Base-by-base conservation (phyloP, 2,888 invertebrate genomes). In the Tipula unca region DNA sequence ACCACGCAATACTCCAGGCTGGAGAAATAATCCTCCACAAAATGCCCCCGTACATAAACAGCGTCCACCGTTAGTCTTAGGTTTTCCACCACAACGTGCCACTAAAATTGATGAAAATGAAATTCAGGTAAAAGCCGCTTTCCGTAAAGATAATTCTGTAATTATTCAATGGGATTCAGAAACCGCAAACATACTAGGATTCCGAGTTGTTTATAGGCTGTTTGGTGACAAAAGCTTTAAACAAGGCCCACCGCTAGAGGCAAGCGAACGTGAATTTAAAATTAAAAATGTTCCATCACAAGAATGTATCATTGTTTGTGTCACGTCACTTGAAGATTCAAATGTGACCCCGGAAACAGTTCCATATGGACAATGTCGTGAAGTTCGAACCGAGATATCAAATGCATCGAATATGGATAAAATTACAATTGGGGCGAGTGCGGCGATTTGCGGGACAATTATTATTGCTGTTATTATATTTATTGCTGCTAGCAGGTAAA, bases 241-340 rank as follows among this genome's bases (percentile, higher is more conserved):
- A 88, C 96, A 96, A 90, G 97, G 97, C 4, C 97, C 97, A 17
- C 96, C 97, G 0, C 91, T 98, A 86, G 97, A 97, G 90, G 95
- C 96, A 25, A 96, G 96, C 89, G 97, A 97, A 91, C 92, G 97
- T 88, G 97, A 97, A 91, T 97, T 97, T 89, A 97, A 96, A 91
- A 97, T 98, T 86, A 97, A 97, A 91, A 97, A 97, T 89, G 96
- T 98, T 86, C 97, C 97, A 83, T 94, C 95, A 10, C 96, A 97
- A 95, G 97, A 98, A 92, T 97, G 97, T 90, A 96, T 98, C 87
- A 95, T 98, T 87, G 97, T 98, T 87, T 98, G 98, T 91, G 97
- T 98, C 86, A 96, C 97, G 88, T 97, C 97, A 86, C 91, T 97
- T 88, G 97, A 97, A 91, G 97, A 97, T 90, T 94, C 95, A 86